These are phyloP conservation scores for Epinephelus malabaricus DNA, from an alignment of 2,797 vertebrate genomes.

Conservation along the genomic window DNA sequence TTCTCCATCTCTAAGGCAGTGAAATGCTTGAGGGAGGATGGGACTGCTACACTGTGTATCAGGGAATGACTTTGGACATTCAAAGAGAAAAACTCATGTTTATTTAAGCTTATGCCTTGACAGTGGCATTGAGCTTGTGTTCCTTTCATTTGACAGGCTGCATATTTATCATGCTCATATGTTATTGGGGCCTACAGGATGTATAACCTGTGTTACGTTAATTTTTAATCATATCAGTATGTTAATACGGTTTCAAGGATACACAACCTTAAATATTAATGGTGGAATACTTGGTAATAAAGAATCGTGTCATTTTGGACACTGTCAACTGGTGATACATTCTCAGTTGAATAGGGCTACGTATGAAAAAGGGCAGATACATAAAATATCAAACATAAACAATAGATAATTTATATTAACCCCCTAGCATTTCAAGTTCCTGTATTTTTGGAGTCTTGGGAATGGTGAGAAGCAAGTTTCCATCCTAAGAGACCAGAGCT, in stretches of 20 bases:
- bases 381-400: conserved; percentile 51
- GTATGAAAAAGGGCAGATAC: conserved; percentile 18
- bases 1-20: conserved; percentile 42
- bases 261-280: conserved; percentile 64
- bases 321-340: conserved; percentile 27
- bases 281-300: conserved; percentile 50
- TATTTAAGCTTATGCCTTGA: conserved; percentile 64
- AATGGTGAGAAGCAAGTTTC: conserved; percentile 72
- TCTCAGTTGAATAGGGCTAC: conserved; percentile 29
- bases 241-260: conserved; percentile 59
- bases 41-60: conserved; percentile 18
- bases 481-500: conserved; percentile 63
- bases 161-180: conserved; percentile 63
- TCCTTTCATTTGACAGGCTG: conserved; percentile 58
- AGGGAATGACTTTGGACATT: conserved; percentile 53
- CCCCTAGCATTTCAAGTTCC: conserved; percentile 39
- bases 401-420: conserved; percentile 47
- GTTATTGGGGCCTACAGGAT: conserved; percentile 54
- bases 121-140: conserved; percentile 60
- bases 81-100: conserved; percentile 60
- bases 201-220: conserved; percentile 42
- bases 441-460: conserved; percentile 35
- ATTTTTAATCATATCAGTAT: conserved; percentile 63
- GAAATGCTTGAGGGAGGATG: conserved; percentile 43
- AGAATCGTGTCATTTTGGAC: conserved; percentile 18